Evolutionary conservation across 30 jellyfish, hydroid and myxozoan species (phyloP).

Genomic region (Cassiopea andromeda): DNA sequence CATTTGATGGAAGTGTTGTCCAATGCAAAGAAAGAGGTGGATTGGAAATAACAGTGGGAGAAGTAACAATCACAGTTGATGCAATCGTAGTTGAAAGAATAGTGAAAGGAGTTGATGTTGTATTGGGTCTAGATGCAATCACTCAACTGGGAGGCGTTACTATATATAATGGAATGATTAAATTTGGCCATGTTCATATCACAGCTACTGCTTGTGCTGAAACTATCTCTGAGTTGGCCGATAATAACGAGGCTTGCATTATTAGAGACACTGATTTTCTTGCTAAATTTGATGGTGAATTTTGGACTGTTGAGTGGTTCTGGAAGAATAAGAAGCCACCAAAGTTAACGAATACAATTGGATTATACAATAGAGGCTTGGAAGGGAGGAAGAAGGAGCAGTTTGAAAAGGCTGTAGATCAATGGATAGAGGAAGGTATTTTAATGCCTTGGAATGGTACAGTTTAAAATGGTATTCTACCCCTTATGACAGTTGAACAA

Average conservation of each 20-base stretch:
- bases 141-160: slow-evolving; percentile 10
- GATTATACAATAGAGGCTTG: background rate
- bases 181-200: background rate
- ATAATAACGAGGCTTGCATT: background rate
- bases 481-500: slow-evolving; percentile 44
- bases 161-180: background rate
- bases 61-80: background rate
- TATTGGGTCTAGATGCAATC: slow-evolving; percentile 3
- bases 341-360: background rate
- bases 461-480: slow-evolving; percentile 20
- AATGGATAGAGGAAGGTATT: slow-evolving; percentile 1
- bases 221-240: background rate
- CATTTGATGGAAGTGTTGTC: slow-evolving; percentile 1
- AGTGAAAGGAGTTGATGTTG: slow-evolving; percentile 11
- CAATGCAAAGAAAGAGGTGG: slow-evolving; percentile 2
- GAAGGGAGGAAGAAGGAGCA: background rate
- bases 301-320: slow-evolving; percentile 23
- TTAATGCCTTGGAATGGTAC: slow-evolving; percentile 20
- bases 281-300: slow-evolving; percentile 30
- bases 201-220: slow-evolving; percentile 5
- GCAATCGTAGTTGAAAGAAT: background rate
- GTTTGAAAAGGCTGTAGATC: slow-evolving; percentile 29
- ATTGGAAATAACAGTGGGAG: slow-evolving; percentile 4
- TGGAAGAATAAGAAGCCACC: slow-evolving; percentile 20
- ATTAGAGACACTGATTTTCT: slow-evolving; percentile 7